A percentile compares a stretch with the other conserved stretches of the same genome.
These are phyloP conservation scores for Pristiophorus japonicus DNA, from an alignment of 2,113 vertebrate species.

Conservation along the genomic window DNA sequence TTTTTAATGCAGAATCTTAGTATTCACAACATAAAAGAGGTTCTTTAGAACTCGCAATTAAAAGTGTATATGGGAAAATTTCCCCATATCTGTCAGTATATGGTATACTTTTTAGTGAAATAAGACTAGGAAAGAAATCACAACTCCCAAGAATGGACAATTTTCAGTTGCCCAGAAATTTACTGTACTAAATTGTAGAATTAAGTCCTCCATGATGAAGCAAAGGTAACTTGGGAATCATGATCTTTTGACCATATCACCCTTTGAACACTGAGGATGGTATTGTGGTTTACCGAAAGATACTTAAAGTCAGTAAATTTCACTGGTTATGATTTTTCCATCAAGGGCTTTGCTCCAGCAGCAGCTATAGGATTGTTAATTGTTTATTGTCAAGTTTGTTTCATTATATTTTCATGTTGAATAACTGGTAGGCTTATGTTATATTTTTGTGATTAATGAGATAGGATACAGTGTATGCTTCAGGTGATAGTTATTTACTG, in stretches of 20 bases:
- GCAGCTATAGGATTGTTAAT: background rate
- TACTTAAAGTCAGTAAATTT: background rate
- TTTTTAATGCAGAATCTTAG: background rate
- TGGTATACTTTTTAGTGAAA: background rate
- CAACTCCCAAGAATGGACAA: background rate
- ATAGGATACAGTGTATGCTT: background rate
- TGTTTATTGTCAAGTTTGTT: background rate
- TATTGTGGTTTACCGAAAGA: background rate
- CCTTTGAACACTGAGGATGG: background rate
- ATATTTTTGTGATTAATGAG: background rate
- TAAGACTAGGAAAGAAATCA: background rate
- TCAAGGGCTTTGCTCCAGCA: background rate
- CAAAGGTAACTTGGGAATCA: background rate
- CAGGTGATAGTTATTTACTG: background rate
- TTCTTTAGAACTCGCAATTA: background rate
- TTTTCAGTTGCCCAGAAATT: background rate
- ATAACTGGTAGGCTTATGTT: background rate
- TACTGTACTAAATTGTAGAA: background rate
- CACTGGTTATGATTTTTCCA: background rate
- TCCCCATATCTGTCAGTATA: background rate
- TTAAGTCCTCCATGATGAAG: background rate
- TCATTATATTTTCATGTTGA: background rate
- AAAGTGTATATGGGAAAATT: background rate
- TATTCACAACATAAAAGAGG: background rate
- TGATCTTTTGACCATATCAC: background rate